phyloP scores from a whole-genome alignment of 2,888 invertebrate genomes.

The Ectropis crepuscularia region DNA sequence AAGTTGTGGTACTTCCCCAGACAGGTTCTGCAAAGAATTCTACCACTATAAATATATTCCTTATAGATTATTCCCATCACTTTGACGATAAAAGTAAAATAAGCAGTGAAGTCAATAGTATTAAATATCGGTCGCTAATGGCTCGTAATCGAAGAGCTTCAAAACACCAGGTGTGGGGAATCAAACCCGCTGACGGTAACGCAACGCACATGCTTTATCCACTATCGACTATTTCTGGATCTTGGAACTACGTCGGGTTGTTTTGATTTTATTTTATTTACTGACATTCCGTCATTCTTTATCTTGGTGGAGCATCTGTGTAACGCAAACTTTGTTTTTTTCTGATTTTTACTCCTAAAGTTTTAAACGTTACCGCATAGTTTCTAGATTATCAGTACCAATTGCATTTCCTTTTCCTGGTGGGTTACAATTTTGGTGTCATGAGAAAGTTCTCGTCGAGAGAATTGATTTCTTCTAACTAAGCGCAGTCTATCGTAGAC shows the following conservation, averaged over 20 bases:
- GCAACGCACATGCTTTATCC: slow-evolving; percentile 66
- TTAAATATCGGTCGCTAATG: slow-evolving; percentile 80
- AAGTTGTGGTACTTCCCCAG: no score
- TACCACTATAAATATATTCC: neutral
- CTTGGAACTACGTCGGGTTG: slow-evolving; percentile 7
- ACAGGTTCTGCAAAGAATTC: no score
- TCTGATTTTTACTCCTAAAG: no score
- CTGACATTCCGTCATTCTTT: neutral
- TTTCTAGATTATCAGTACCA: no score
- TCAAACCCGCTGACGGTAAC: slow-evolving; percentile 78
- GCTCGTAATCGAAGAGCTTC: slow-evolving; percentile 76
- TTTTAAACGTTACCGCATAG: no score
- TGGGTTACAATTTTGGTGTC: no score
- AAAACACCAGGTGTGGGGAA: slow-evolving; percentile 80
- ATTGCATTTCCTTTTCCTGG: no score
- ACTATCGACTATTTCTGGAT: slow-evolving; percentile 57
- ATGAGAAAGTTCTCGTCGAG: no score
- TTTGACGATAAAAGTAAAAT: slow-evolving; percentile 6
- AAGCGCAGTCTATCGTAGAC: no score
- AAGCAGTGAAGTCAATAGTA: slow-evolving; percentile 52
- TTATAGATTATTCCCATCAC: neutral
- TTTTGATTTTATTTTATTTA: slow-evolving; percentile 9
- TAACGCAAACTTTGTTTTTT: no score
- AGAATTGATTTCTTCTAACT: no score
- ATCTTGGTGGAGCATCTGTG: neutral